phyloP scores from a whole-genome alignment of 2,888 invertebrate species.

The Rugalucina vietnamica region DNA sequence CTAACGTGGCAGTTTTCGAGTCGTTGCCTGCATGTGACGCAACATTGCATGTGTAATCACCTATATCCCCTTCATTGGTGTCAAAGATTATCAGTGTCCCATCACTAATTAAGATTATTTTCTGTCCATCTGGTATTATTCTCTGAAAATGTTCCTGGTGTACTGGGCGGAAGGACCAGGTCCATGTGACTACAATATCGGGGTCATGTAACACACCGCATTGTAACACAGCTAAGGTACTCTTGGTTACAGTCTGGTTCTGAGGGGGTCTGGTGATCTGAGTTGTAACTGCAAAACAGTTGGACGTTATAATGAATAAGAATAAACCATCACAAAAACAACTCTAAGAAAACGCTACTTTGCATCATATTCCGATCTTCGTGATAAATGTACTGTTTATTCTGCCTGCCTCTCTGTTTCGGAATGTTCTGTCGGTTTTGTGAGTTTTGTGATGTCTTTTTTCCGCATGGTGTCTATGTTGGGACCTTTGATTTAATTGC shows the following conservation, averaged over 20 bases:
- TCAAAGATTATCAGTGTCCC: conserved; percentile 92
- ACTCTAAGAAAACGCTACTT: too few species aligned
- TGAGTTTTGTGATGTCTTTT: too few species aligned
- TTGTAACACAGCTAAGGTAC: conserved; percentile 95
- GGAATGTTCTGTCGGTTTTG: too few species aligned
- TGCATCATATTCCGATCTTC: too few species aligned
- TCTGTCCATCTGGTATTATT: conserved; percentile 54
- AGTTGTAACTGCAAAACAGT: conserved; percentile 90
- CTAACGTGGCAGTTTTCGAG: conserved; percentile 92
- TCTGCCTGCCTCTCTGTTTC: too few species aligned
- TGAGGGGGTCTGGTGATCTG: conserved; percentile 97
- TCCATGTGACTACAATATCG: conserved; percentile 83
- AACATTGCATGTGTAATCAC: conserved; percentile 95
- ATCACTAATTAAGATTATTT: conserved; percentile 84
- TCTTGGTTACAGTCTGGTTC: conserved; percentile 94
- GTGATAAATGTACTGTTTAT: too few species aligned
- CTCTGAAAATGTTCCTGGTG: conserved; percentile 30
- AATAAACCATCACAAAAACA: too few species aligned
- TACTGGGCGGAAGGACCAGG: conserved; percentile 73
- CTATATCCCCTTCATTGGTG: conserved; percentile 90
- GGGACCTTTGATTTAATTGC: too few species aligned
- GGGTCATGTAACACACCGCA: conserved; percentile 96
- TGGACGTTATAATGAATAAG: too few species aligned
- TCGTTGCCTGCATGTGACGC: conserved; percentile 96
- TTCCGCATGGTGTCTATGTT: too few species aligned